Evolutionary conservation across 1,140 invertebrate species (phyloP).

Genomic region (Halesus radiatus): DNA sequence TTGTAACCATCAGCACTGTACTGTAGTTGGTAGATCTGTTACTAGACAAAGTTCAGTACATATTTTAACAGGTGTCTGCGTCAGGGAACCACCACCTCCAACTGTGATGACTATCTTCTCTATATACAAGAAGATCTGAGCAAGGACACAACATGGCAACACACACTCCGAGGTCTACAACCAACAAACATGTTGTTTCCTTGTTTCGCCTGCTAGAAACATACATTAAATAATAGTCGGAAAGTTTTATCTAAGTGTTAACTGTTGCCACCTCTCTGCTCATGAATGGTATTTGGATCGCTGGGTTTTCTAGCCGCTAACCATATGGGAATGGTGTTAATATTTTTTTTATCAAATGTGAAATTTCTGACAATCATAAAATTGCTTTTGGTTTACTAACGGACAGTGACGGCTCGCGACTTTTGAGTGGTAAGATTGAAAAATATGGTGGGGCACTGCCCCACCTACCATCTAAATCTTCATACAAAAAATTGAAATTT

Average conservation of each 20-base stretch:
- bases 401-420: too few species aligned
- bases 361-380: neutral
- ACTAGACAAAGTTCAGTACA: too few species aligned
- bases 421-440: too few species aligned
- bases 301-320: neutral
- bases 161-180: neutral
- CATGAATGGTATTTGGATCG: conserved; percentile 52
- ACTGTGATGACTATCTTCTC: neutral
- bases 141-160: neutral
- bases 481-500: too few species aligned
- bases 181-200: neutral
- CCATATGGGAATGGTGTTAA: neutral
- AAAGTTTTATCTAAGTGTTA: neutral
- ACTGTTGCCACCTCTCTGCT: conserved; percentile 37
- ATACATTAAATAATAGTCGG: too few species aligned
- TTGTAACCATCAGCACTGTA: too few species aligned
- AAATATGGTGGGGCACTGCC: too few species aligned
- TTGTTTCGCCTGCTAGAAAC: neutral
- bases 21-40: too few species aligned
- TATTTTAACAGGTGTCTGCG: too few species aligned
- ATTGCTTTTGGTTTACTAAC: neutral
- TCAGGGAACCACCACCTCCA: too few species aligned
- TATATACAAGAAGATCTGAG: neutral
- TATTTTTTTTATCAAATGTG: neutral
- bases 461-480: too few species aligned